Base-by-base conservation (phyloP, 2,888 invertebrate genomes). In the Frankliniella intonsa region DNA sequence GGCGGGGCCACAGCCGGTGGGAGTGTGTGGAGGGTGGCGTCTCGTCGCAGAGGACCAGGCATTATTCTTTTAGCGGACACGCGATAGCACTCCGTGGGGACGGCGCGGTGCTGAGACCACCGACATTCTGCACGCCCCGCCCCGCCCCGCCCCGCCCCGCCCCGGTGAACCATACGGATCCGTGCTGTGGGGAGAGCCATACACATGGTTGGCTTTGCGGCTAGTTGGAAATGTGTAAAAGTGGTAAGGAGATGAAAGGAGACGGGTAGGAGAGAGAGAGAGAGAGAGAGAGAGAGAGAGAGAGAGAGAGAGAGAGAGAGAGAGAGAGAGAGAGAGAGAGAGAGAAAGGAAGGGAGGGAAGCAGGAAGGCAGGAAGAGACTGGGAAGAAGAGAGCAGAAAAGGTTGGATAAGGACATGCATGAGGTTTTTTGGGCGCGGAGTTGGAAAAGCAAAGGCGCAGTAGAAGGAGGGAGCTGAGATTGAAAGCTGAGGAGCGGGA, bases 51-150 rank as follows among this genome's bases (percentile, higher is more conserved):
- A 12, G 69, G 25, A 22, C 69, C 11, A 11, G 25, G 22, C 69
- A 76, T 76, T 76, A 76, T 76, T 76, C 69, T 76, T 76, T 76
- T 76, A 76, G 69, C 69, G 69, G 69, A 76, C 69, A 76, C 25
- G 69, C 69, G 22, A 76, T 76, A 76, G 69, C 69, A 76, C 69
- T 76, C 69, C 69, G 69, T 76, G 22, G 69, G 69, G 69, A 76
- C 25, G 69, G 69, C n/a, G n/a, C 69, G 69, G 69, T 62, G 62
- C 62, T 62, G 11, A n/a, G 62, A n/a, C 62, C 62, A n/a, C 19
- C 17, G 62, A 62, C 62, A 62, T 17, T 38, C 19, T 17, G 55
- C 9, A 12, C 55, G 38, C 38, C 38, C 38, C 3, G 69, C 12
- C 69, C 69, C 25, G 55, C 69, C 12, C 10, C 25, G 69, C 25